Percentiles rank a stretch among this genome's conserved stretches.
These are phyloP conservation scores for Forbesichthys papilliferus DNA, from an alignment of 2,113 vertebrate genomes.

Conservation along the genomic window DNA sequence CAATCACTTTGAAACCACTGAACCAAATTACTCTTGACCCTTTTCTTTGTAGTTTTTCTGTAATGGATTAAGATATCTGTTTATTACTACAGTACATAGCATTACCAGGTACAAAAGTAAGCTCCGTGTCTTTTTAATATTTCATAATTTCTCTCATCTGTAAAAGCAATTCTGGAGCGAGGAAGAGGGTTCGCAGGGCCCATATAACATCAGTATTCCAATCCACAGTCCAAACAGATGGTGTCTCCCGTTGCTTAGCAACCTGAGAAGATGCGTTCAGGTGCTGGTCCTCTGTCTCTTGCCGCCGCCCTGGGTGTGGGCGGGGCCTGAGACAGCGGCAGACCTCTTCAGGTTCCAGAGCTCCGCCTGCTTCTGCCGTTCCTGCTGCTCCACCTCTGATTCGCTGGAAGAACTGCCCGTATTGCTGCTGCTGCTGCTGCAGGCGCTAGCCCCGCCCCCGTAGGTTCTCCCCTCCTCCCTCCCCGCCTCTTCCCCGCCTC, in stretches of 20 bases:
- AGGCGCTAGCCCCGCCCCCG: conserved; percentile 26
- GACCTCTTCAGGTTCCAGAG: conserved; percentile 62
- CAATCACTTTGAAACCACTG: neutral
- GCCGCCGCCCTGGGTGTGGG: conserved; percentile 5
- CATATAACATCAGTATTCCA: no score
- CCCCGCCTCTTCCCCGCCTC: conserved; percentile 23
- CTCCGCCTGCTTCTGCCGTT: conserved; percentile 41
- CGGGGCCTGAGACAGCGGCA: conserved; percentile 13
- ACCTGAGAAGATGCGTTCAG: conserved; percentile 21
- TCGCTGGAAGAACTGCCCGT: conserved; percentile 62
- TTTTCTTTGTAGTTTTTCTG: neutral
- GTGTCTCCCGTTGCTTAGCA: neutral
- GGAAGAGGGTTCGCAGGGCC: neutral
- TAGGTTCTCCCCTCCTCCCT: conserved; percentile 47
- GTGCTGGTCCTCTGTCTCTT: conserved; percentile 45
- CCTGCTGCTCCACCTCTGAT: conserved; percentile 58
- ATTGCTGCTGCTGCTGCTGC: conserved; percentile 48
- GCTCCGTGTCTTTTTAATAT: no score
- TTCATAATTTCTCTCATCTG: neutral
- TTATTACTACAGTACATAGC: no score
- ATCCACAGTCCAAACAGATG: no score
- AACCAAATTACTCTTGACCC: neutral
- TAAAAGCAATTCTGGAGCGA: conserved; percentile 1
- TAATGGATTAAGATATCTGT: neutral
- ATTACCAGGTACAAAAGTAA: no score